Conservation (phyloP, 2,797 vertebrate species). For the Siniperca scherzeri region DNA sequence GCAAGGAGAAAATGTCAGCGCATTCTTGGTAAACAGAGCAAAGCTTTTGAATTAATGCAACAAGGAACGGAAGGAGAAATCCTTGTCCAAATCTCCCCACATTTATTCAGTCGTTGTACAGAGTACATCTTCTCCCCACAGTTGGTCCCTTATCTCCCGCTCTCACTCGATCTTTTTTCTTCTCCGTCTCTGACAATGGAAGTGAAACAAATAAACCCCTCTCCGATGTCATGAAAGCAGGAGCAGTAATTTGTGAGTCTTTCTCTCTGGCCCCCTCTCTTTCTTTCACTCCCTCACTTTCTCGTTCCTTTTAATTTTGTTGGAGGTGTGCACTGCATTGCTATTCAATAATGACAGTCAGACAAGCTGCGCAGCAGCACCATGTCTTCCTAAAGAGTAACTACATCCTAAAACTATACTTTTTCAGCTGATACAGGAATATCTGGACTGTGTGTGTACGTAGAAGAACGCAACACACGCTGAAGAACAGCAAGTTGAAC, state of each 20-base stretch:
- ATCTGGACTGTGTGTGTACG: slow-evolving; percentile 17
- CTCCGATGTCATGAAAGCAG: slow-evolving; percentile 49
- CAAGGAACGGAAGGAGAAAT: slow-evolving; percentile 54
- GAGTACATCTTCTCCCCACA: slow-evolving; percentile 62
- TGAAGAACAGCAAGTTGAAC: not conserved
- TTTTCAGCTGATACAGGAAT: slow-evolving; percentile 17
- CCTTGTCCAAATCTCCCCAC: slow-evolving; percentile 69
- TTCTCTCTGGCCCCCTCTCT: slow-evolving; percentile 3
- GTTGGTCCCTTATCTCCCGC: slow-evolving; percentile 63
- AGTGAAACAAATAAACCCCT: slow-evolving; percentile 61
- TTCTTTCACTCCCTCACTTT: slow-evolving; percentile 21
- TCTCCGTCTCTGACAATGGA: slow-evolving; percentile 43
- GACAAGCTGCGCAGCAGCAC: slow-evolving; percentile 33
- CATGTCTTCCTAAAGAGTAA: slow-evolving; percentile 3
- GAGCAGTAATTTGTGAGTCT: slow-evolving; percentile 55
- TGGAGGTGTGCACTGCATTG: slow-evolving; percentile 38
- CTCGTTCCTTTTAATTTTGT: slow-evolving; percentile 47
- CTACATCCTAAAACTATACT: slow-evolving; percentile 5
- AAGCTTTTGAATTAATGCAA: slow-evolving; percentile 72
- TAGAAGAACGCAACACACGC: not conserved
- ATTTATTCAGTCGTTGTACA: slow-evolving; percentile 58
- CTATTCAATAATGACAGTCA: slow-evolving; percentile 48
- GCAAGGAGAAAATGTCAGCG: slow-evolving; percentile 61
- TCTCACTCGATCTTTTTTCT: slow-evolving; percentile 38
- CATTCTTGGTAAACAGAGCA: slow-evolving; percentile 70